Evolutionary conservation across 2,113 vertebrate species (phyloP).

Genomic region (Polypterus bichir): DNA sequence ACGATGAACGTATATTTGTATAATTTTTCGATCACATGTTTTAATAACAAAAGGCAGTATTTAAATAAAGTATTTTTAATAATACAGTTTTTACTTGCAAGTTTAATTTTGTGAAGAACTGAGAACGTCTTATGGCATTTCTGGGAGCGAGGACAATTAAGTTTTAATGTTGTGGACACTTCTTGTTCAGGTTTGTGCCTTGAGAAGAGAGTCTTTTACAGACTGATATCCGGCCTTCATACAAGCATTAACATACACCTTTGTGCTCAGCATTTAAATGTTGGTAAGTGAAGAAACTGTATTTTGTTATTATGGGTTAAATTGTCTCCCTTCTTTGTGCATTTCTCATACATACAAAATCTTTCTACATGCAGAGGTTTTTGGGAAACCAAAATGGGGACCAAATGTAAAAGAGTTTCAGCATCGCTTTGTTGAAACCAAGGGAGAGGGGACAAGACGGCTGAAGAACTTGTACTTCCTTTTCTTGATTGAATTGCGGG

Average conservation of each 20-base stretch:
- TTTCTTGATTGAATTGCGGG: slow-evolving; percentile 87
- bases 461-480: slow-evolving; percentile 93
- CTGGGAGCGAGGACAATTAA: too few species aligned
- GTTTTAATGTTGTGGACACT: too few species aligned
- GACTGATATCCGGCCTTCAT: slow-evolving; percentile 90
- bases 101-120: too few species aligned
- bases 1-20: too few species aligned
- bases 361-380: slow-evolving; percentile 54
- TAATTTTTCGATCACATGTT: too few species aligned
- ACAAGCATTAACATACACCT: slow-evolving; percentile 95
- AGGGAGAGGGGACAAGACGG: slow-evolving; percentile 80
- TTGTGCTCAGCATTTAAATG: slow-evolving; percentile 76
- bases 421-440: slow-evolving; percentile 72
- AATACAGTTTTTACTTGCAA: too few species aligned
- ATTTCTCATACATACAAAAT: neutral
- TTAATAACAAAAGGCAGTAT: too few species aligned
- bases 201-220: slow-evolving; percentile 92
- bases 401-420: slow-evolving; percentile 78
- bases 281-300: slow-evolving; percentile 53
- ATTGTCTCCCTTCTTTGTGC: too few species aligned
- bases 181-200: slow-evolving; percentile 69
- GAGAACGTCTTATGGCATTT: too few species aligned
- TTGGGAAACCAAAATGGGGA: slow-evolving; percentile 78
- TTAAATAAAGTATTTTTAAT: too few species aligned
- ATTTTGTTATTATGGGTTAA: neutral